Conservation (phyloP, 2,888 invertebrate genomes). For the Epistrophe eligans region DNA sequence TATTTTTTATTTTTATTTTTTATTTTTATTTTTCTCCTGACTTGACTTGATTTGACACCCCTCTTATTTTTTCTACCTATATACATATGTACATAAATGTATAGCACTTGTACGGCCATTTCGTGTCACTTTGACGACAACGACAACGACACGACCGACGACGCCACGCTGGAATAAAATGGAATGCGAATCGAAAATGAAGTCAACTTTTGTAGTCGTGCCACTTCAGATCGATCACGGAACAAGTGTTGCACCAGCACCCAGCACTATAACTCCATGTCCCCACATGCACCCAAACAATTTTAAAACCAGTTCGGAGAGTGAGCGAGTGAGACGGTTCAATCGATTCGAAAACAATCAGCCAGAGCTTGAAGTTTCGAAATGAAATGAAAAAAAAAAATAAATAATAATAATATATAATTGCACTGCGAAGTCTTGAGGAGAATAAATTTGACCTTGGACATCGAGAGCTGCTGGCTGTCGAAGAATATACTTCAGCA, state of each 20-base stretch:
- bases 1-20: constrained; percentile 37
- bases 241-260: constrained; percentile 74
- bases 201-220: constrained; percentile 68
- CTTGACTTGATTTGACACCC: constrained; percentile 17
- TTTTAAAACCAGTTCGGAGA: constrained; percentile 64
- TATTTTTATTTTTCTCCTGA: too few species aligned
- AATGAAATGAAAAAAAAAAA: constrained; percentile 16
- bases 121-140: constrained; percentile 63
- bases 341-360: constrained; percentile 70
- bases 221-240: constrained; percentile 74
- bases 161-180: constrained; percentile 18
- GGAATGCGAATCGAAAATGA: constrained; percentile 69
- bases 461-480: constrained; percentile 41
- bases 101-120: constrained; percentile 35
- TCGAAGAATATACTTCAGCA: constrained; percentile 20
- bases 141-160: constrained; percentile 31
- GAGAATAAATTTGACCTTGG: constrained; percentile 69
- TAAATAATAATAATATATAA: constrained; percentile 35
- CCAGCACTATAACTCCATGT: constrained; percentile 15
- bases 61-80: background rate
- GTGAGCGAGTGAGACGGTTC: constrained; percentile 58
- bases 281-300: constrained; percentile 24
- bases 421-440: constrained; percentile 57
- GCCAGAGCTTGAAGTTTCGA: constrained; percentile 56
- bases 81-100: too few species aligned